phyloP scores from a whole-genome alignment of 2,113 vertebrate species.

The Rattus norvegicus region GRCr8 NC_086025.1:136448501-136449000 shows the following conservation, averaged over 20 bases:
- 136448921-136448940: neutral
- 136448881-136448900: slow-evolving; percentile 52
- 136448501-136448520: slow-evolving; percentile 82
- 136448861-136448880: slow-evolving; percentile 54
- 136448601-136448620: neutral
- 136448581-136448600: slow-evolving; percentile 20
- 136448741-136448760: slow-evolving; percentile 89
- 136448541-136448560: slow-evolving; percentile 35
- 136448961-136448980: neutral
- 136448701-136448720: slow-evolving; percentile 68
- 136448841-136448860: slow-evolving; percentile 58
- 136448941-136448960: neutral
- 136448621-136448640: neutral
- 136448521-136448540: slow-evolving; percentile 86
- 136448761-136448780: slow-evolving; percentile 87
- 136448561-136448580: slow-evolving; percentile 40
- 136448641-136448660: neutral
- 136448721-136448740: slow-evolving; percentile 89
- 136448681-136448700: neutral
- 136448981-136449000: neutral
- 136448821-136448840: slow-evolving; percentile 27
- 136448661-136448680: slow-evolving; percentile 1
- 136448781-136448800: slow-evolving; percentile 89
- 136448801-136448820: slow-evolving; percentile 83
- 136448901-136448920: slow-evolving; percentile 8